A percentile compares a stretch with the other conserved stretches of the same genome.
Evolutionary conservation across 2,113 vertebrate species (phyloP).

Genomic region (Otocyon megalotis): DNA sequence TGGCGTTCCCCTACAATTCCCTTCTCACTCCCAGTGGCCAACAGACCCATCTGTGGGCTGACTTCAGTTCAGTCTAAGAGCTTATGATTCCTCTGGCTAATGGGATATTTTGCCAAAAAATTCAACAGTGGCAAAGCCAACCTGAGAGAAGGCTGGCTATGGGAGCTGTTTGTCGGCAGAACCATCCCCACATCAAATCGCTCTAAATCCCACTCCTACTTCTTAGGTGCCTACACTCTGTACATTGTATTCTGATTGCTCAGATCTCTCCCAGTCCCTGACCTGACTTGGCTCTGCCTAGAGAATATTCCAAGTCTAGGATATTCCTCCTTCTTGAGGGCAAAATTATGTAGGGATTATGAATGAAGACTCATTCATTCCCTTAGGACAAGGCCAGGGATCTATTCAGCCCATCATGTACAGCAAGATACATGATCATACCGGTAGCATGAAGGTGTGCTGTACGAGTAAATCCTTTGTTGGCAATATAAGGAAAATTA

Average conservation of each 20-base stretch:
- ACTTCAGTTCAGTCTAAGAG: not conserved
- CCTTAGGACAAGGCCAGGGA: not conserved
- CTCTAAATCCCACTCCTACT: rapidly evolving
- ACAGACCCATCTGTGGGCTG: not conserved
- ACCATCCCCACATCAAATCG: not conserved
- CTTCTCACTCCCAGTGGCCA: not conserved
- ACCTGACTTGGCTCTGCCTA: not conserved
- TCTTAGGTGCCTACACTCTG: not conserved
- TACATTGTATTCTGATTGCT: not conserved
- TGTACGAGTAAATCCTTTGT: not conserved
- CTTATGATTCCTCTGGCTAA: no score
- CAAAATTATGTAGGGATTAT: not conserved
- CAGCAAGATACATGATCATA: not conserved
- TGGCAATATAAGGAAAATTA: not conserved
- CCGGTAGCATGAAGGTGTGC: not conserved
- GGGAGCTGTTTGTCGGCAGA: not conserved
- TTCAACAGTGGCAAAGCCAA: not conserved
- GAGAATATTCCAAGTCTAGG: not conserved
- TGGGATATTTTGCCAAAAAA: not conserved
- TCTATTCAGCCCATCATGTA: not conserved
- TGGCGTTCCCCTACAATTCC: rapidly evolving
- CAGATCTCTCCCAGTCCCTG: not conserved
- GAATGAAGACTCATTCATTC: not conserved
- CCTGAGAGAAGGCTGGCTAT: not conserved
- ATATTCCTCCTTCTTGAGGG: not conserved